phyloP scores from a whole-genome alignment of 2,113 vertebrate species.

The Lamprologus ornatipinnis region DNA sequence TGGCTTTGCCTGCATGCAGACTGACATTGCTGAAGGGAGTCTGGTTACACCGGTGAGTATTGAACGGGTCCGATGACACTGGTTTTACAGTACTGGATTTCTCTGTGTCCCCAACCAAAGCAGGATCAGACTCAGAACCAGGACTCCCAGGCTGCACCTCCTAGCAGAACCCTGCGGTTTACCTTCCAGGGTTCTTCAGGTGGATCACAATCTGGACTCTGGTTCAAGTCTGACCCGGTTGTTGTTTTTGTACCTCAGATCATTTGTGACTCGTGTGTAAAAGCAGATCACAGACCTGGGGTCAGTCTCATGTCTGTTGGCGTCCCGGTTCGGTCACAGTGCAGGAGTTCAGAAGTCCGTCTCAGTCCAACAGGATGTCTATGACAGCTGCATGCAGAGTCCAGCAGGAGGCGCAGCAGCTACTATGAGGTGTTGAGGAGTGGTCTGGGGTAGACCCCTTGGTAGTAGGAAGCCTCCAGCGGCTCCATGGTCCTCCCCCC shows the following conservation, averaged over 20 bases:
- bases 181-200: neutral
- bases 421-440: constrained; percentile 95
- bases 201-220: neutral
- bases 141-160: neutral
- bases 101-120: neutral
- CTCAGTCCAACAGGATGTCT: constrained; percentile 26
- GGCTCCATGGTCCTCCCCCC: constrained; percentile 82
- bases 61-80: neutral
- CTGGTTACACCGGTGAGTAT: neutral
- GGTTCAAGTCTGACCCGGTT: neutral
- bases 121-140: neutral
- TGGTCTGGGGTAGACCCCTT: constrained; percentile 96
- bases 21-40: neutral
- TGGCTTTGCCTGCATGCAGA: neutral
- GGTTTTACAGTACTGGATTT: neutral
- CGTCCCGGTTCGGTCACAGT: constrained; percentile 32
- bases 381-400: constrained; percentile 25
- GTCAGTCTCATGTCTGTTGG: neutral
- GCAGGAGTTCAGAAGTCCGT: neutral
- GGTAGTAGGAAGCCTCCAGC: constrained; percentile 94
- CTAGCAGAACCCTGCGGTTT: neutral
- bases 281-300: constrained; percentile 13
- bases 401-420: neutral
- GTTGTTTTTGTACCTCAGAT: neutral
- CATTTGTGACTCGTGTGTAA: neutral